Conservation (phyloP, 1,140 invertebrate species). For the Papilio polyxenes region DNA sequence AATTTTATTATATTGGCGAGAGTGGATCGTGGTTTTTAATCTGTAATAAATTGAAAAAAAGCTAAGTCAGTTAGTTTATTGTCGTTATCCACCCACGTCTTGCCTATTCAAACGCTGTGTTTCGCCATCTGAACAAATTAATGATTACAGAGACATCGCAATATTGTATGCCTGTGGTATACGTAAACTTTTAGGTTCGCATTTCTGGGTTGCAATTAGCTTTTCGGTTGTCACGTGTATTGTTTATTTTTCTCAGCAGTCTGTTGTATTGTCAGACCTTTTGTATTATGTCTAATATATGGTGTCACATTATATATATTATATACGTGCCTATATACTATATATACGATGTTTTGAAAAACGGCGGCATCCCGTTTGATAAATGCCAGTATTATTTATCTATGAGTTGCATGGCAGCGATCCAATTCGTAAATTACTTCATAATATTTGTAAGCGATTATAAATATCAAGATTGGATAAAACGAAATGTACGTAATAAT, state of each 20-base stretch:
- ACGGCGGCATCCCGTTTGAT: constrained; percentile 26
- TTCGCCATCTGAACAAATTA: constrained; percentile 28
- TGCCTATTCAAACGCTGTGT: not conserved
- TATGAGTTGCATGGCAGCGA: constrained; percentile 30
- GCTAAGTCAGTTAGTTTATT: constrained; percentile 3
- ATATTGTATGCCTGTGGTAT: not conserved
- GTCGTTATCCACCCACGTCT: constrained; percentile 12
- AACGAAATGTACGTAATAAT: constrained; percentile 25
- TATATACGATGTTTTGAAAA: constrained; percentile 6
- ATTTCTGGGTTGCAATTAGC: not conserved
- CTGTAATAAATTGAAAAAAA: not conserved
- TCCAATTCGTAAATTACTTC: constrained; percentile 37
- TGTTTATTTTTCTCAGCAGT: not conserved
- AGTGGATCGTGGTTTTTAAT: constrained; percentile 9
- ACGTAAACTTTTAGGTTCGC: not conserved
- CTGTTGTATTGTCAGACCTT: not conserved
- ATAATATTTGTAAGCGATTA: constrained; percentile 36
- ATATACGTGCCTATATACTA: not conserved
- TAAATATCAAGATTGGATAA: constrained; percentile 35
- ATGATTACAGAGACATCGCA: not conserved
- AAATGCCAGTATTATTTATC: constrained; percentile 31
- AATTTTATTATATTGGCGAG: constrained; percentile 7
- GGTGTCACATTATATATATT: not conserved
- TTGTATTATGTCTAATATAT: not conserved
- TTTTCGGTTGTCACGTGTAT: not conserved